Evolutionary conservation across 2,113 vertebrate species (phyloP).

Genomic region (Zapus hudsonius): DNA sequence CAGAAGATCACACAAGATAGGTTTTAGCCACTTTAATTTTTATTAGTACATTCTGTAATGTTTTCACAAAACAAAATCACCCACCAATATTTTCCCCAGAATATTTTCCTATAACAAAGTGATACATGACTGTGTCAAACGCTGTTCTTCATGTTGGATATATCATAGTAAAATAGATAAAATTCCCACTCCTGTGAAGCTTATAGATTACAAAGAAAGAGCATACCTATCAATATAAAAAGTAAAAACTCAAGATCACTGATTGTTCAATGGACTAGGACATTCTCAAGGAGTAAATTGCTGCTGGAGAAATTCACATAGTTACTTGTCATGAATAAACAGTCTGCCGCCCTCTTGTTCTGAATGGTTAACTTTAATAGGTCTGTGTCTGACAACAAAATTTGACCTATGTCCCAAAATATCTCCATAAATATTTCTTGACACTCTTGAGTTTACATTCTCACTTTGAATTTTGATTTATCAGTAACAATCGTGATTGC

Average conservation of each 20-base stretch:
- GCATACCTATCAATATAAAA: slow-evolving; percentile 6
- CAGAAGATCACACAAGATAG: background rate
- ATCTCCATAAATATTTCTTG: slow-evolving; percentile 58
- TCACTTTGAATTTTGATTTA: slow-evolving; percentile 60
- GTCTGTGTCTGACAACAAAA: slow-evolving; percentile 54
- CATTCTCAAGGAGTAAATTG: slow-evolving; percentile 49
- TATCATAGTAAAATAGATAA: background rate
- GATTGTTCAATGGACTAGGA: slow-evolving; percentile 17
- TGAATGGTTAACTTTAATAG: slow-evolving; percentile 40
- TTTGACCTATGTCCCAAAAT: slow-evolving; percentile 41
- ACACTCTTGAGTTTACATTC: slow-evolving; percentile 35
- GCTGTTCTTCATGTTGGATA: background rate
- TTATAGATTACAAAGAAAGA: slow-evolving; percentile 7
- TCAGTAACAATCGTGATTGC: slow-evolving; percentile 68
- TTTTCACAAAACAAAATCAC: background rate
- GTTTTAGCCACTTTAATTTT: background rate
- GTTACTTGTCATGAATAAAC: slow-evolving; percentile 57
- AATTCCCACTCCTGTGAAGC: background rate
- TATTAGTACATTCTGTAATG: background rate
- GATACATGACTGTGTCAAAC: background rate
- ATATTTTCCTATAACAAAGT: background rate
- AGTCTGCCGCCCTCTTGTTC: slow-evolving; percentile 36
- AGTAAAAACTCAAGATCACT: background rate
- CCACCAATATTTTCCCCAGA: background rate
- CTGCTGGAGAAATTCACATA: slow-evolving; percentile 24